Base-by-base conservation (phyloP, 2,113 vertebrate genomes). In the Sturnus vulgaris region DNA sequence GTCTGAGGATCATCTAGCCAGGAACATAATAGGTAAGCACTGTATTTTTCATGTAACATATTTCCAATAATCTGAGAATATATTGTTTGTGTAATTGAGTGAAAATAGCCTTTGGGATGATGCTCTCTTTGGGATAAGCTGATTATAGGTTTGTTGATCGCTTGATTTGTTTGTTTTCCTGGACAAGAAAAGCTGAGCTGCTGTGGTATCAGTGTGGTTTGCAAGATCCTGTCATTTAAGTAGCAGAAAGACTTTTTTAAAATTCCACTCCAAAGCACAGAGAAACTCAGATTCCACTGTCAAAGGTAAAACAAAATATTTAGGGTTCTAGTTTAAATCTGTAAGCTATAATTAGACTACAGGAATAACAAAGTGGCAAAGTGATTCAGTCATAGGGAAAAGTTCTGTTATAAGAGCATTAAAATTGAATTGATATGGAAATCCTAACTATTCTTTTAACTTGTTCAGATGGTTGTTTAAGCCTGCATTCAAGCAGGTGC, bases 21-120 rank as follows among this genome's bases (percentile, higher is more conserved):
- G 60, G 33, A 95, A 61, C 37, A 68, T 31, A 84, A 86, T 30
- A 95, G 96, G 97, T 97, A 96, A 97, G 96, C 49, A 66, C 3
- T 72, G 11, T 35, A 22, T 20, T 71, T 92, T 83, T 80, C 81
- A 13, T 78, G 13, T 53, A 57, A 46, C 4, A 0, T 57, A 44
- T 95, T 92, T 93, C 49, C 37, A 65, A 59, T 30, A 53, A 22
- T 65, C 63, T 80, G 46, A 82, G 76, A 65, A 39, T 60, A 52
- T 55, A 33, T 9, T 65, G 79, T 72, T 78, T 70, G 73, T 81
- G 76, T 75, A 84, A 89, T 55, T 28, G 61, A 86, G 35, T 55
- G 31, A 83, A 91, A 92, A 81, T 50, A 92, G 71, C 37, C 52
- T 69, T 94, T 69, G 70, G 65, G 60, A 80, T 78, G 76, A 85